Evolutionary conservation across 2,888 invertebrate species (phyloP).

Genomic region (Myopa testacea): DNA sequence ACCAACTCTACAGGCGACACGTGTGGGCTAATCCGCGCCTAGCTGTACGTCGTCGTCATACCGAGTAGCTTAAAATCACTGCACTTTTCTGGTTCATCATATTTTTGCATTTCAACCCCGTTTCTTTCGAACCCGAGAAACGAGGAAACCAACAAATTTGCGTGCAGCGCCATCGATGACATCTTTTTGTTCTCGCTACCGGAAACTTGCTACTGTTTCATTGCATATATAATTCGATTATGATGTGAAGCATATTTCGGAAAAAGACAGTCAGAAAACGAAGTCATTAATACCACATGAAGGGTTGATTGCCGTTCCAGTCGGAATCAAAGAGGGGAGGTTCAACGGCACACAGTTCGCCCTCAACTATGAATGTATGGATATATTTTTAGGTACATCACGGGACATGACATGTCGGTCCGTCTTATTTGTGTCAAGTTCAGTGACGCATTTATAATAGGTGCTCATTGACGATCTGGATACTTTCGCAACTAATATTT

Average conservation of each 20-base stretch:
- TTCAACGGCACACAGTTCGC: neutral
- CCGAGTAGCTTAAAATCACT: neutral
- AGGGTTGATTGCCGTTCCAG: constrained; percentile 25
- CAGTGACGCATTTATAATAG: constrained; percentile 50
- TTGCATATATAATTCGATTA: constrained; percentile 59
- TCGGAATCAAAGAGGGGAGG: neutral
- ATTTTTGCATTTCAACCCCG: constrained; percentile 25
- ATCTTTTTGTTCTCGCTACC: constrained; percentile 6
- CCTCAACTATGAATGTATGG: neutral
- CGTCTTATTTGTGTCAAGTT: constrained; percentile 31
- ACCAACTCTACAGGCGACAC: constrained; percentile 67
- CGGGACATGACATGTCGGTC: neutral
- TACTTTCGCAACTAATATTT: constrained; percentile 2
- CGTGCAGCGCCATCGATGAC: constrained; percentile 52
- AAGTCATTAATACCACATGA: neutral
- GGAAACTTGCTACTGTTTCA: constrained; percentile 38
- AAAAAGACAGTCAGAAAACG: neutral
- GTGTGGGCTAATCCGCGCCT: constrained; percentile 45
- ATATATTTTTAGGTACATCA: neutral
- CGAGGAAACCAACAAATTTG: constrained; percentile 56
- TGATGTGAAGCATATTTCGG: constrained; percentile 44
- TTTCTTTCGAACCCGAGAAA: constrained; percentile 20
- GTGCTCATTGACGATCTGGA: constrained; percentile 11
- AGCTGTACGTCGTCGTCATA: neutral
- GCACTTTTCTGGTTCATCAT: constrained; percentile 33